Conservation (phyloP, 2,888 invertebrate genomes). For the Cataglyphis rosenhaueri region DNA sequence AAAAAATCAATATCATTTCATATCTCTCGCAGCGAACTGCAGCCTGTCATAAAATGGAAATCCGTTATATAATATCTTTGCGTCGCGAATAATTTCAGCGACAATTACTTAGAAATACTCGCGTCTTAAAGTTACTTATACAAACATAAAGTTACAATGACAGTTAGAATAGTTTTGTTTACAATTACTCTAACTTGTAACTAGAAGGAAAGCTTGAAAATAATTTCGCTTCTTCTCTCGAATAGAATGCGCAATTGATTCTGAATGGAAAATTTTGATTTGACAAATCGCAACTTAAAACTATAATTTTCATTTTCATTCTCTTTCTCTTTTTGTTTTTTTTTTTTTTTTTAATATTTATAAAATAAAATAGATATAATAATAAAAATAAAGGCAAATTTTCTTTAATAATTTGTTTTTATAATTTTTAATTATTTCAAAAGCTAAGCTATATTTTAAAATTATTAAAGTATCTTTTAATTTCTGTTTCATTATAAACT, state of each 20-base stretch:
- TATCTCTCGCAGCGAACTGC: constrained; percentile 16
- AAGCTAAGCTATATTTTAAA: neutral
- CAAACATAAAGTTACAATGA: constrained; percentile 7
- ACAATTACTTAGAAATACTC: constrained; percentile 26
- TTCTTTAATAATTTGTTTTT: neutral
- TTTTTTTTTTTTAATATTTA: neutral
- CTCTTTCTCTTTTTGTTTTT: neutral
- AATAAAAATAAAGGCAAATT: neutral
- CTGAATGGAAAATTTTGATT: neutral
- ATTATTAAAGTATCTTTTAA: neutral
- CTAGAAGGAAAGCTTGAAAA: neutral
- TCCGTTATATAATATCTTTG: neutral
- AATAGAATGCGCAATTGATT: neutral
- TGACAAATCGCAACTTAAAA: neutral
- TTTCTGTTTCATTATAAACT: neutral
- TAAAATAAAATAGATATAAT: neutral
- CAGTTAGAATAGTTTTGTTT: constrained; percentile 7
- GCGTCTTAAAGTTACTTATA: constrained; percentile 20
- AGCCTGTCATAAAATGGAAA: constrained; percentile 21
- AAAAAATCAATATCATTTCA: neutral
- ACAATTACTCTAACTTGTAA: constrained; percentile 15
- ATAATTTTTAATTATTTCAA: neutral
- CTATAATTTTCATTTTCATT: neutral
- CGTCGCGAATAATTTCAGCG: constrained; percentile 17
- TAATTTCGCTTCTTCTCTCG: too few relatives aligned